Percentiles rank a stretch among this genome's conserved stretches.
These are phyloP conservation scores for Stomatorhinus ivindoensis DNA, from an alignment of 2,113 vertebrate species.

Conservation along the genomic window DNA sequence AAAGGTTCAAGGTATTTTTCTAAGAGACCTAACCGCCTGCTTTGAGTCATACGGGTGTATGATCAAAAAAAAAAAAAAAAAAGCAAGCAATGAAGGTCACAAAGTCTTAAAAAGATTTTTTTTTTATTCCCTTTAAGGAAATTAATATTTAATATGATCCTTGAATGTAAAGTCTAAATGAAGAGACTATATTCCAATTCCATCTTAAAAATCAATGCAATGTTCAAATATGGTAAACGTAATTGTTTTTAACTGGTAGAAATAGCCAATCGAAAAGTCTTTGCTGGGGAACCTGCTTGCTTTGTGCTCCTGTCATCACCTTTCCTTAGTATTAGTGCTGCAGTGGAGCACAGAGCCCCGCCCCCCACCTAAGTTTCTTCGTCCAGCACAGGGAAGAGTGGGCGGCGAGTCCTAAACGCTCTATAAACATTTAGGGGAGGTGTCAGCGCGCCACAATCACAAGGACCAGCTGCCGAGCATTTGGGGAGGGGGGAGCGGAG, in stretches of 20 bases:
- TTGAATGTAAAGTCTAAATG: background rate
- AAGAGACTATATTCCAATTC: background rate
- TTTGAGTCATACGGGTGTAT: constrained; percentile 35
- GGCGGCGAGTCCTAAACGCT: background rate
- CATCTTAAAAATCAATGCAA: background rate
- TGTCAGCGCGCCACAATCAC: constrained; percentile 3
- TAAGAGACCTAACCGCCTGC: constrained; percentile 22
- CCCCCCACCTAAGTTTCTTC: background rate
- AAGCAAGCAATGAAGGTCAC: constrained; percentile 32
- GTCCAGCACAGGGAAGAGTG: background rate
- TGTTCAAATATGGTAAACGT: background rate
- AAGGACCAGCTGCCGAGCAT: background rate
- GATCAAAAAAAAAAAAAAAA: constrained; percentile 10
- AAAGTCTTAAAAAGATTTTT: background rate
- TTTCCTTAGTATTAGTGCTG: constrained; percentile 4
- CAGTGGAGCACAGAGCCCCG: background rate
- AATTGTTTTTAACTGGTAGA: background rate
- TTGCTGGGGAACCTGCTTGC: background rate
- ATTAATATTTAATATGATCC: background rate
- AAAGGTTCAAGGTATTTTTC: background rate
- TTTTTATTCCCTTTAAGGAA: background rate
- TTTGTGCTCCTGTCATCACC: background rate
- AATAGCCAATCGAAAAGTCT: background rate
- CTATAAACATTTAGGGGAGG: constrained; percentile 15
- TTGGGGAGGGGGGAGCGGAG: background rate